A percentile compares a stretch with the other conserved stretches of the same genome.
Conservation (phyloP, 2,113 vertebrate genomes). For the Rhinopithecus roxellana region DNA sequence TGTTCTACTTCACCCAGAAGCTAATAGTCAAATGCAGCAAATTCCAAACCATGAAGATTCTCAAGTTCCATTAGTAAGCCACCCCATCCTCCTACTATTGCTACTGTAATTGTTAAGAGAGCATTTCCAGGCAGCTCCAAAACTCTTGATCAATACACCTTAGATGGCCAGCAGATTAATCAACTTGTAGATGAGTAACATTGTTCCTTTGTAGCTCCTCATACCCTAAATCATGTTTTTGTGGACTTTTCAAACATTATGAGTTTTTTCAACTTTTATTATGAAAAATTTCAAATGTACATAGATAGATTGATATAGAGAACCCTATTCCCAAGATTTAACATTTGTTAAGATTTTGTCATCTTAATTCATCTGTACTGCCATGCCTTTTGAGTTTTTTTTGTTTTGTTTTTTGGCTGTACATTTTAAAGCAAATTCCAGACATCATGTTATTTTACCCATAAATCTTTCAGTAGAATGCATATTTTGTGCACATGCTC, state of each 20-base stretch:
- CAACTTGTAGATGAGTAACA: neutral
- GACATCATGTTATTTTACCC: neutral
- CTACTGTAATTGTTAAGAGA: neutral
- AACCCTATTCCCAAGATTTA: neutral
- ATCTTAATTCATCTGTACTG: neutral
- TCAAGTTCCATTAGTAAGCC: neutral
- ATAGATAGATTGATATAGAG: neutral
- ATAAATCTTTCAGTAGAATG: conserved; percentile 7
- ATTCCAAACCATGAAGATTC: neutral
- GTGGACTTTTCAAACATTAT: conserved; percentile 25
- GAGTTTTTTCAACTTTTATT: neutral
- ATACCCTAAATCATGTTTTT: neutral
- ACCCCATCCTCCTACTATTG: neutral
- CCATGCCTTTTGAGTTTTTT: neutral
- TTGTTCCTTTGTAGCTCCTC: conserved; percentile 19
- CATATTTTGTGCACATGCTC: conserved; percentile 66
- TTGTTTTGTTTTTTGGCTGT: neutral
- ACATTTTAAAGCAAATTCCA: conserved; percentile 47
- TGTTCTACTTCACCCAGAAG: neutral
- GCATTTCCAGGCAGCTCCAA: neutral
- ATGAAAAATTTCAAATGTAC: neutral
- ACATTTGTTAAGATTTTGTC: neutral
- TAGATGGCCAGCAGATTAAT: neutral
- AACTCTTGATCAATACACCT: neutral
- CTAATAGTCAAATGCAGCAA: neutral